Evolutionary conservation across 2,797 vertebrate species (phyloP).

Genomic region (Numenius phaeopus): DNA sequence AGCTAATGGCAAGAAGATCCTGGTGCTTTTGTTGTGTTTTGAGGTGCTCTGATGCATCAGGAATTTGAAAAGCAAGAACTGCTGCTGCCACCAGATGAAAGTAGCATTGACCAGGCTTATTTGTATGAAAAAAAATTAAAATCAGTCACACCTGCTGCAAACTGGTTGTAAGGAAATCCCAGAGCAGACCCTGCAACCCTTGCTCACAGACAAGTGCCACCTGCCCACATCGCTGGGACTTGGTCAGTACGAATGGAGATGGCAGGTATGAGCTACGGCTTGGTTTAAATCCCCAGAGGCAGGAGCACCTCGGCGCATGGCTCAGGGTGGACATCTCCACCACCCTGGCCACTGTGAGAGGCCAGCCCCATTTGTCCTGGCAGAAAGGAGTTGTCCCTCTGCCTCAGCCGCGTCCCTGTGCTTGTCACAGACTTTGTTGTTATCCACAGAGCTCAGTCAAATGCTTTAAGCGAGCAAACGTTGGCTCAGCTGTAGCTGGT

Average conservation of each 20-base stretch:
- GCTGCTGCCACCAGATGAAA: accelerated
- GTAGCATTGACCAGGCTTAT: neutral
- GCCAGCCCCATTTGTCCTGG: neutral
- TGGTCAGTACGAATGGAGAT: neutral
- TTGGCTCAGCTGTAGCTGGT: neutral
- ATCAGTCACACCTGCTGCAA: neutral
- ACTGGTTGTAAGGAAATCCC: neutral
- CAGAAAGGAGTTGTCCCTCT: neutral
- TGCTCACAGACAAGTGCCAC: accelerated
- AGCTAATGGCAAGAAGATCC: neutral
- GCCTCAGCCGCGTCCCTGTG: neutral
- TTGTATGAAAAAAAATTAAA: neutral
- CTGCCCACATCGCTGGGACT: accelerated
- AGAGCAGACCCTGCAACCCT: neutral
- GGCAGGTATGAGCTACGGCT: accelerated
- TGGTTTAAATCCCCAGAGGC: neutral
- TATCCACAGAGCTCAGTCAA: neutral
- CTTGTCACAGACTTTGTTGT: neutral
- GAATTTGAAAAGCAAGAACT: neutral
- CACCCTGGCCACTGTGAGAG: neutral
- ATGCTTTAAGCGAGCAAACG: neutral
- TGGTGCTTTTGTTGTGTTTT: neutral
- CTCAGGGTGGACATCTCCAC: neutral
- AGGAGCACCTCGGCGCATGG: accelerated
- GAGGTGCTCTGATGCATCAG: neutral